A percentile compares a stretch with the other conserved stretches of the same genome.
phyloP scores from a whole-genome alignment of 53 echinoderm and acorn worm genomes.

The Hippasteria phrygiana region DNA sequence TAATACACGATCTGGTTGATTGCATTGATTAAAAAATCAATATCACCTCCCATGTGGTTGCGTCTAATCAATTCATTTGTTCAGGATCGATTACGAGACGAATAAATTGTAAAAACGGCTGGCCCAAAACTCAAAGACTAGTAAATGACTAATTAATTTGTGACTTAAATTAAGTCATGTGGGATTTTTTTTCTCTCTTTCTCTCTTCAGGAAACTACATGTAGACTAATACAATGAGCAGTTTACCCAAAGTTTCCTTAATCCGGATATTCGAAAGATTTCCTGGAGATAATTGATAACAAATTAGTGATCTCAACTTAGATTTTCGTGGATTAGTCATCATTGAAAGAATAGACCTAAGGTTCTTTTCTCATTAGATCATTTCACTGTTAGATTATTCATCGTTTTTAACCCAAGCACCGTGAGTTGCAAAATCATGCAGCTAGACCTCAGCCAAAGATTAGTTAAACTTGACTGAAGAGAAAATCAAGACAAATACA shows the following conservation, averaged over 20 bases:
- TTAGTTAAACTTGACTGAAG: background rate
- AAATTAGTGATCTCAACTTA: too few species aligned
- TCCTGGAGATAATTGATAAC: too few species aligned
- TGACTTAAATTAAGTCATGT: background rate
- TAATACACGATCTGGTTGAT: too few species aligned
- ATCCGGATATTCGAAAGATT: too few species aligned
- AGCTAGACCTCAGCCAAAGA: background rate
- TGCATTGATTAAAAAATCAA: too few species aligned
- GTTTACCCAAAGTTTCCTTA: too few species aligned
- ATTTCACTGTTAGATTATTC: background rate
- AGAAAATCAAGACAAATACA: too few species aligned
- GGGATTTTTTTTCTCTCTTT: too few species aligned
- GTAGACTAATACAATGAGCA: too few species aligned
- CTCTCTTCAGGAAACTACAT: too few species aligned
- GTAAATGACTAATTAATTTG: background rate
- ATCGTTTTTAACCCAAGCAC: background rate
- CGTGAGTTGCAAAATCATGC: background rate
- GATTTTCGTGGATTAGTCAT: too few species aligned
- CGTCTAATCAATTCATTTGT: background rate
- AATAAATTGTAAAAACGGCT: background rate
- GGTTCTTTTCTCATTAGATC: conserved; percentile 10
- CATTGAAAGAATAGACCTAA: too few species aligned
- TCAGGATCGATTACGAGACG: background rate
- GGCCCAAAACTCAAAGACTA: background rate
- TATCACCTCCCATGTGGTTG: background rate